Percentiles rank a stretch among this genome's conserved stretches.
Evolutionary conservation across 2,797 vertebrate species (phyloP).

Genomic region (Kryptopterus vitreolus): DNA sequence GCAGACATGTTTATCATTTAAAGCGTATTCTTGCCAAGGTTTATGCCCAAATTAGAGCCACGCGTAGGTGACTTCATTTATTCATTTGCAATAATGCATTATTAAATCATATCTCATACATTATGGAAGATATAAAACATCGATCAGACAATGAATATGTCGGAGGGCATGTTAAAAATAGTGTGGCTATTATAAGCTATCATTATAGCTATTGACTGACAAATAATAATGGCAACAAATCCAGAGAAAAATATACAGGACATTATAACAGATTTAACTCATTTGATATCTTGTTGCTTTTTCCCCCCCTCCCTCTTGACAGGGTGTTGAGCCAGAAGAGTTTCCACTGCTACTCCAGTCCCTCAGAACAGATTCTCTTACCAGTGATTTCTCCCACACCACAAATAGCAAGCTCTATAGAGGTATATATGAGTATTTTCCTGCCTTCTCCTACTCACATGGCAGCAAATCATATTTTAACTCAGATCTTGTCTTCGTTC

Average conservation of each 20-base stretch:
- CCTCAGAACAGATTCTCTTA: conserved; percentile 76
- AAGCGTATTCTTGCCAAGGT: neutral
- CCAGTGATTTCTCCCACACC: conserved; percentile 72
- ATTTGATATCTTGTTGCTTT: neutral
- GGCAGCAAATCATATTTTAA: neutral
- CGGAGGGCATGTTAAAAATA: neutral
- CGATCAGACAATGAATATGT: neutral
- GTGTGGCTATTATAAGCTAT: neutral
- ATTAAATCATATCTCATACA: neutral
- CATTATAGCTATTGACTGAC: neutral
- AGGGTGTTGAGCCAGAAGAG: conserved; percentile 86
- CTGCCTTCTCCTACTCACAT: neutral
- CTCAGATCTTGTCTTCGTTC: neutral
- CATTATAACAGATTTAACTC: neutral
- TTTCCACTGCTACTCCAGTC: conserved; percentile 82
- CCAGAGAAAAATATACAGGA: neutral
- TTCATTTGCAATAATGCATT: too few relatives aligned
- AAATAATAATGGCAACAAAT: neutral
- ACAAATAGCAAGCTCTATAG: conserved; percentile 82
- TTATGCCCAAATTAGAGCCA: neutral
- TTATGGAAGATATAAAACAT: too few relatives aligned
- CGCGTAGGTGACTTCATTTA: neutral
- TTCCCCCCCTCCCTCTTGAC: conserved; percentile 49
- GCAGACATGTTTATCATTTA: neutral
- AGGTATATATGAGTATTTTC: conserved; percentile 67